phyloP scores from a whole-genome alignment of 2,888 invertebrate species.

The Drosophila prostipennis region DNA sequence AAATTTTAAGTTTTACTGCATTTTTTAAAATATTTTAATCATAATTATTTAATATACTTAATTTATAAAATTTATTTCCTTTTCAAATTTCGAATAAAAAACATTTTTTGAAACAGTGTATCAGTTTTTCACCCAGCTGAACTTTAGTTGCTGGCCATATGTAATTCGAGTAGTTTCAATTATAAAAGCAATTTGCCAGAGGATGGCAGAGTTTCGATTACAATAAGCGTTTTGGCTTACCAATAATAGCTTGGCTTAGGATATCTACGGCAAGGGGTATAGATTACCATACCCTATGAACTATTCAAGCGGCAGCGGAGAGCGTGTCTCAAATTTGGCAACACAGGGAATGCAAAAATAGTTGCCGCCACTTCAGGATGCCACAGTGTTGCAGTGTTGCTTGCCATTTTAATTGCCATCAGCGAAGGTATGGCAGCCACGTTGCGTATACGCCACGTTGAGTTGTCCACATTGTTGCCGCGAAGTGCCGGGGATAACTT shows the following conservation, averaged over 20 bases:
- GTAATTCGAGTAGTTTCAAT: conserved; percentile 72
- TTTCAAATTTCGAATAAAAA: too few relatives aligned
- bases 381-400: conserved; percentile 50
- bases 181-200: conserved; percentile 64
- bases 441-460: conserved; percentile 44
- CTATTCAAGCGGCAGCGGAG: conserved; percentile 8
- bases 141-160: conserved; percentile 42
- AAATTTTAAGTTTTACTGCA: too few relatives aligned
- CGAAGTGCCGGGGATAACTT: conserved; percentile 36
- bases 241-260: conserved; percentile 38
- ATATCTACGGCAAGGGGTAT: background rate
- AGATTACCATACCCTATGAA: conserved; percentile 2
- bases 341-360: conserved; percentile 46
- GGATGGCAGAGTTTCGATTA: conserved; percentile 29
- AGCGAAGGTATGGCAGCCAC: conserved; percentile 22
- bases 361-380: conserved; percentile 45
- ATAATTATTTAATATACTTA: too few relatives aligned
- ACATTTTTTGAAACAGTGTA: background rate
- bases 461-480: conserved; percentile 50
- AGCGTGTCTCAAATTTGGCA: conserved; percentile 17
- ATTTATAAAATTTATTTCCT: too few relatives aligned
- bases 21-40: too few relatives aligned
- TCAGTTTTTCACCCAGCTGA: conserved; percentile 30
- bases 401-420: conserved; percentile 47
- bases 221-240: conserved; percentile 59